Conservation (phyloP, 2,888 invertebrate species). For the Alviniconcha strummeri region DNA sequence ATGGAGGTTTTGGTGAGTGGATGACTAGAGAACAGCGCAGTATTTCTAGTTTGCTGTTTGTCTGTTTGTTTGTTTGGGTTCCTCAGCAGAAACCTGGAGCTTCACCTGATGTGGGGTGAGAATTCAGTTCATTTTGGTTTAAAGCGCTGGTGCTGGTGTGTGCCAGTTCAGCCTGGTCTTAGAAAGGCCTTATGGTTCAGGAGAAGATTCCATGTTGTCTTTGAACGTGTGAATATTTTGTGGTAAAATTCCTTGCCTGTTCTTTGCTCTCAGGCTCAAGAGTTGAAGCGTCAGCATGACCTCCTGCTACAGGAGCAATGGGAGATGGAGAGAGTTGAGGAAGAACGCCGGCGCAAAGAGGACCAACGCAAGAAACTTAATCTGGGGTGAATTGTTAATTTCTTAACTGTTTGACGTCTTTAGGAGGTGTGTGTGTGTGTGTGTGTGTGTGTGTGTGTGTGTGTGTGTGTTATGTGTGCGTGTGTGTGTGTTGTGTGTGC, state of each 20-base stretch:
- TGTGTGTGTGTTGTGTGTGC: background rate
- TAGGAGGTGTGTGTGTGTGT: background rate
- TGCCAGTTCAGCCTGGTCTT: no score
- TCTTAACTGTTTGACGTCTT: background rate
- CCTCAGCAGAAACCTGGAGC: no score
- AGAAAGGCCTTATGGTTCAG: background rate
- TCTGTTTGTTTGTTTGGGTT: no score
- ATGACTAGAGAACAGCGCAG: no score
- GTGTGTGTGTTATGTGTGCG: background rate
- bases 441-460: background rate
- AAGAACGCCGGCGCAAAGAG: slow-evolving; percentile 60
- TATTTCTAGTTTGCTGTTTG: no score
- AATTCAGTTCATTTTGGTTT: no score
- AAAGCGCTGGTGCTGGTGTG: no score
- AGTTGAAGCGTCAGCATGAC: slow-evolving; percentile 64
- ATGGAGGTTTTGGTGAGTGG: no score
- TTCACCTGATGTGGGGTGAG: no score
- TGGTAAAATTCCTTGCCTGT: background rate
- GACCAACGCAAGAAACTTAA: slow-evolving; percentile 64
- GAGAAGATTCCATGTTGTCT: background rate
- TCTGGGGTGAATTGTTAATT: slow-evolving; percentile 61
- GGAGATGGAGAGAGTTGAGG: slow-evolving; percentile 67
- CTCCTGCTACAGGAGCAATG: slow-evolving; percentile 63
- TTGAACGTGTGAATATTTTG: no score
- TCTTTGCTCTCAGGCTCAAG: slow-evolving; percentile 53